Percentiles rank a stretch among this genome's conserved stretches.
Conservation (phyloP, 2,113 vertebrate species). For the Prunella fulvescens region DNA sequence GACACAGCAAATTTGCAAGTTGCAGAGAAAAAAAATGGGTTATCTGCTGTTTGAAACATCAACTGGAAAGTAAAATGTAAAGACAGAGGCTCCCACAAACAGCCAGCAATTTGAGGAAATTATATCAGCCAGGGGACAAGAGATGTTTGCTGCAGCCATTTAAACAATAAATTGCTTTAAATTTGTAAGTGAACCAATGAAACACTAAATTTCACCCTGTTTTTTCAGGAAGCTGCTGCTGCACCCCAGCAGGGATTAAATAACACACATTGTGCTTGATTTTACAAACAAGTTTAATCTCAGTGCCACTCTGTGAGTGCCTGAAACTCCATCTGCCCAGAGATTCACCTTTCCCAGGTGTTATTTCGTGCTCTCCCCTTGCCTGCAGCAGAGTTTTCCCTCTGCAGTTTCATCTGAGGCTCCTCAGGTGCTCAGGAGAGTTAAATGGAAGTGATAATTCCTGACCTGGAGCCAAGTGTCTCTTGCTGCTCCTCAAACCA, state of each 20-base stretch:
- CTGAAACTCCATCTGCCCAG: neutral
- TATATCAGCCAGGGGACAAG: neutral
- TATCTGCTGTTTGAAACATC: conserved; percentile 23
- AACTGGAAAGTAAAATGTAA: conserved; percentile 10
- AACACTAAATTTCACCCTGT: neutral
- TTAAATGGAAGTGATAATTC: fast-evolving
- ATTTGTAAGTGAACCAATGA: neutral
- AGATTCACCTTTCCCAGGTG: neutral
- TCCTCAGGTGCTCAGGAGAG: neutral
- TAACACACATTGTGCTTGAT: neutral
- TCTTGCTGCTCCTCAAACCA: neutral
- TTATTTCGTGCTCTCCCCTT: neutral
- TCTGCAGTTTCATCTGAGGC: neutral
- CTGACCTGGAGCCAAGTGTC: neutral
- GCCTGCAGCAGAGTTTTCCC: neutral
- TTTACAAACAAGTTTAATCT: neutral
- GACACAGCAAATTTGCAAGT: neutral
- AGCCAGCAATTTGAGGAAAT: neutral
- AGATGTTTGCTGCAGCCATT: neutral
- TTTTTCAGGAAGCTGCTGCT: neutral
- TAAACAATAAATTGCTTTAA: conserved; percentile 14
- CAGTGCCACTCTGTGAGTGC: neutral
- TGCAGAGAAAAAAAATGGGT: neutral
- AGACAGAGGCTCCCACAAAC: neutral
- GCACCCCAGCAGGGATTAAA: neutral